Evolutionary conservation across 2,797 vertebrate genomes (phyloP).

Genomic region (Halcyon chelicuti): DNA sequence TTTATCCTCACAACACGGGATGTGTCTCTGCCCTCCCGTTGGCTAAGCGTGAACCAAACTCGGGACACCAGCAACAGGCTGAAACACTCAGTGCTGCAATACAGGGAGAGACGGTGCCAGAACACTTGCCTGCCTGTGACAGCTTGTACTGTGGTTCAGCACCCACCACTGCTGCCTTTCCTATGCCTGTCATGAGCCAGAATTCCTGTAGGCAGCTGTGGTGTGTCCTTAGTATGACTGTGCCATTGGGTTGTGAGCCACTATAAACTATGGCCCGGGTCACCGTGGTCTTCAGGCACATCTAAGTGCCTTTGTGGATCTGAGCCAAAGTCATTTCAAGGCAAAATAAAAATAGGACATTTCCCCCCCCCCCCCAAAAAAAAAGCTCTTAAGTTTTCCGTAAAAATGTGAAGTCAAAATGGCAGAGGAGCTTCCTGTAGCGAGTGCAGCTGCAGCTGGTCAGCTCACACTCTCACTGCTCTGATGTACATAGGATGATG

Average conservation of each 20-base stretch:
- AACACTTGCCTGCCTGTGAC: background rate
- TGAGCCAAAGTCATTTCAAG: constrained; percentile 27
- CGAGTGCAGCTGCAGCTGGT: background rate
- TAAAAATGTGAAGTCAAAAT: constrained; percentile 27
- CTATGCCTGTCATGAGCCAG: background rate
- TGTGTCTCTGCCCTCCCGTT: background rate
- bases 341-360: background rate
- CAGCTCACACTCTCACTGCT: background rate
- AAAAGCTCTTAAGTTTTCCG: constrained; percentile 7
- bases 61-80: background rate
- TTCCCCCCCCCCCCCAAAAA: background rate
- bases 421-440: background rate
- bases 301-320: background rate
- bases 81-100: background rate
- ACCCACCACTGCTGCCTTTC: background rate
- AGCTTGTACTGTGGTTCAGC: background rate
- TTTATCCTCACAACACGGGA: background rate
- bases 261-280: background rate
- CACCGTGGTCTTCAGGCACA: background rate
- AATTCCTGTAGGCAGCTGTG: background rate
- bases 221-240: background rate
- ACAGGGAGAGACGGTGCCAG: background rate
- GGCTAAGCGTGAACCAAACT: background rate
- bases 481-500: background rate
- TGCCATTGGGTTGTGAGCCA: background rate